Evolutionary conservation across 2,888 invertebrate genomes (phyloP).

Genomic region (Drosophila vallismaia): DNA sequence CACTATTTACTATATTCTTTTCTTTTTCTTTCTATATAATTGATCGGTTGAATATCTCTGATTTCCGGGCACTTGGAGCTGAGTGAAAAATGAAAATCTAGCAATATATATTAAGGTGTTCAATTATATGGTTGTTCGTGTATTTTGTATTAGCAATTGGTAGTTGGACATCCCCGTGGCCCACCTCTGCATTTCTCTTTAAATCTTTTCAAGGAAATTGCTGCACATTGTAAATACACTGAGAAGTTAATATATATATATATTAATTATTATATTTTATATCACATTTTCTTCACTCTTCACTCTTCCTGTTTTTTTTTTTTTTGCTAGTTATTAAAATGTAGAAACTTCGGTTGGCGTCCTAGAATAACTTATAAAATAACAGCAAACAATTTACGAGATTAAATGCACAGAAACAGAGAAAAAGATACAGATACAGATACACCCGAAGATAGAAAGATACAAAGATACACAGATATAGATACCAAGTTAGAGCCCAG

Average conservation of each 20-base stretch:
- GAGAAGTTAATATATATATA: constrained; percentile 6
- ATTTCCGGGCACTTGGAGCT: not conserved
- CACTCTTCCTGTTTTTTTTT: not conserved
- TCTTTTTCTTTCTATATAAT: constrained; percentile 26
- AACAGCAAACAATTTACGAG: constrained; percentile 15
- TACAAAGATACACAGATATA: constrained; percentile 11
- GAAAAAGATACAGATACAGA: not conserved
- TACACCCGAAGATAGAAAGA: not conserved
- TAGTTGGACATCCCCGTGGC: not conserved
- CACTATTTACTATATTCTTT: not conserved
- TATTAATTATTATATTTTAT: not conserved
- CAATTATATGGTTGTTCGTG: not conserved
- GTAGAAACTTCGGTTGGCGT: constrained; percentile 25
- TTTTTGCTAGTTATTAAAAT: constrained; percentile 34
- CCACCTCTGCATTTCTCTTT: constrained; percentile 2
- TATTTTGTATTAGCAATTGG: not conserved
- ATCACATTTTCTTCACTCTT: constrained; percentile 5
- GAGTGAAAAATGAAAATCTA: not conserved
- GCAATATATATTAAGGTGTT: constrained; percentile 4
- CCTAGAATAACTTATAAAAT: constrained; percentile 18
- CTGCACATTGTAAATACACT: constrained; percentile 35
- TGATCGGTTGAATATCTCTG: not conserved
- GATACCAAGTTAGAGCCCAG: constrained; percentile 7
- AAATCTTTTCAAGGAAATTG: constrained; percentile 1
- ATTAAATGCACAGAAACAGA: constrained; percentile 29